phyloP scores from a whole-genome alignment of 2,797 vertebrate genomes.

The Hemitrygon akajei region DNA sequence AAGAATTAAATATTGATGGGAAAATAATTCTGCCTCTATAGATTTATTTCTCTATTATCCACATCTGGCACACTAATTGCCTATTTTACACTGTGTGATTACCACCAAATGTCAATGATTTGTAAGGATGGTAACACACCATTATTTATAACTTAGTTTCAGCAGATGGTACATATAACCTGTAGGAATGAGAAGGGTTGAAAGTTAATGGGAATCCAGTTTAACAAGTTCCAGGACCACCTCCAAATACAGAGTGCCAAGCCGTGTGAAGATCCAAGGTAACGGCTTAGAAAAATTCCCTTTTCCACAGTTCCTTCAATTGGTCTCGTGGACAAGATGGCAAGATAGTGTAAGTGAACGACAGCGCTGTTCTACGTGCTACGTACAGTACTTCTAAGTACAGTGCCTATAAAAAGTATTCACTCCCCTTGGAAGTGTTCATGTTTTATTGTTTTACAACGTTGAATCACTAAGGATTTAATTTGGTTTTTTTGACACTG shows the following conservation, averaged over 20 bases:
- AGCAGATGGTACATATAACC: too few species aligned
- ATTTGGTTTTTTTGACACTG: too few species aligned
- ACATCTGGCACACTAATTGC: not conserved
- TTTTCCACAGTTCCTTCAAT: not conserved
- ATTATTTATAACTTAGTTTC: not conserved
- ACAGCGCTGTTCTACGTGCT: too few species aligned
- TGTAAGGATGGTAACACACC: not conserved
- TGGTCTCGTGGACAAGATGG: too few species aligned
- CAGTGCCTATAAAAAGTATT: too few species aligned
- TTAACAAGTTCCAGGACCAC: not conserved
- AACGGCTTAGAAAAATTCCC: not conserved
- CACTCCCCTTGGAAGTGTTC: too few species aligned
- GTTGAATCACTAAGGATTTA: too few species aligned
- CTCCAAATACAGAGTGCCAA: not conserved
- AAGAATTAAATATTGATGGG: not conserved
- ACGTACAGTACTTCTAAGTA: too few species aligned
- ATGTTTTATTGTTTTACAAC: too few species aligned
- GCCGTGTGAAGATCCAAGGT: not conserved
- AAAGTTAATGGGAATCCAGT: not conserved
- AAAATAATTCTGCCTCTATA: not conserved
- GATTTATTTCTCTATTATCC: not conserved
- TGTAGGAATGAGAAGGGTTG: not conserved
- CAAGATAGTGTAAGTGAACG: too few species aligned
- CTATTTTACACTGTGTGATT: not conserved
- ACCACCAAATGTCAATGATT: not conserved